Conservation (phyloP, 2,113 vertebrate genomes). For the Lasiurus cinereus region DNA sequence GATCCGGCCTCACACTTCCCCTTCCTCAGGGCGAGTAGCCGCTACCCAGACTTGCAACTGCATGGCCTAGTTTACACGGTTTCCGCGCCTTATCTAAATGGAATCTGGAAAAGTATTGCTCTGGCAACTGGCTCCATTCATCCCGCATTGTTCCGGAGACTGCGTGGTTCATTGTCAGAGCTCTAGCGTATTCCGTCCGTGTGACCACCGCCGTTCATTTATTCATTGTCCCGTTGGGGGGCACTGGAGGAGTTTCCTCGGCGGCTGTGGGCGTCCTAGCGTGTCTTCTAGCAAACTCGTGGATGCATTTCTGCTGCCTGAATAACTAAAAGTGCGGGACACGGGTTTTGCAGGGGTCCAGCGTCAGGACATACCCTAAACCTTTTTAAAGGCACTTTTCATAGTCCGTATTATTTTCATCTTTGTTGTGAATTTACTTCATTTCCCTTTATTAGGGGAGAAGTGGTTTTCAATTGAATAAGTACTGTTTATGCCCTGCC, state of each 20-base stretch:
- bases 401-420: background rate
- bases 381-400: constrained; percentile 8
- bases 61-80: background rate
- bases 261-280: background rate
- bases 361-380: background rate
- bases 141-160: background rate
- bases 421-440: background rate
- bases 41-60: background rate
- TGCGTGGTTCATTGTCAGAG: background rate
- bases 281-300: background rate
- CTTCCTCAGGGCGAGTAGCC: background rate
- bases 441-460: background rate
- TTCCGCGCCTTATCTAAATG: background rate
- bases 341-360: background rate
- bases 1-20: background rate
- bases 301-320: background rate
- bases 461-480: background rate
- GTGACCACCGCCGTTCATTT: background rate
- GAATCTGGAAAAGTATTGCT: background rate
- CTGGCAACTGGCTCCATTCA: background rate
- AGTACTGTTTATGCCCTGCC: background rate
- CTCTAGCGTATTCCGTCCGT: no score
- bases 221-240: background rate
- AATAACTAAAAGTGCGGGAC: background rate
- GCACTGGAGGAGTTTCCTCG: background rate